phyloP scores from a whole-genome alignment of 2,888 invertebrate species.

The Drosophila mettleri region DNA sequence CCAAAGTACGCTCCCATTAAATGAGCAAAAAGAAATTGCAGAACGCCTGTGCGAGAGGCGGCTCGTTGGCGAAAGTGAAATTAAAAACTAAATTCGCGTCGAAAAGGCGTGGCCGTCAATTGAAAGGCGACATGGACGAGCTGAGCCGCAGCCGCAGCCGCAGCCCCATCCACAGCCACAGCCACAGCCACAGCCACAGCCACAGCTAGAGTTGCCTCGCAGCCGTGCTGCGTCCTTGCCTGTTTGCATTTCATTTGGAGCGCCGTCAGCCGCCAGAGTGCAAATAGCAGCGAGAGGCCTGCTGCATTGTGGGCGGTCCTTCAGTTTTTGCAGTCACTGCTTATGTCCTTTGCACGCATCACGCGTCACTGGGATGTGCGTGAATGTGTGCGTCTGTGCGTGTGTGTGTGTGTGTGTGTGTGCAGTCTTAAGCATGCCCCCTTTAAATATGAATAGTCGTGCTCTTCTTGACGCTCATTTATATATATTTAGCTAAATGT shows the following conservation, averaged over 20 bases:
- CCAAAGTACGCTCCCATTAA: constrained; percentile 60
- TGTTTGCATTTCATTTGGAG: constrained; percentile 41
- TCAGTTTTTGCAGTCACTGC: constrained; percentile 73
- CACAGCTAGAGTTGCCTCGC: constrained; percentile 11
- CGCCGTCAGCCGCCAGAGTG: constrained; percentile 35
- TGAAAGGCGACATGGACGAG: constrained; percentile 43
- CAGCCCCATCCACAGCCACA: background rate
- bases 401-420: background rate
- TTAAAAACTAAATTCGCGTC: constrained; percentile 67
- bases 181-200: background rate
- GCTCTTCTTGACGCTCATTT: constrained; percentile 42
- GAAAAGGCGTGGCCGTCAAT: constrained; percentile 69
- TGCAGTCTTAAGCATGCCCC: constrained; percentile 55
- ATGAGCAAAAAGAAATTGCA: constrained; percentile 59
- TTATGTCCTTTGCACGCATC: constrained; percentile 61
- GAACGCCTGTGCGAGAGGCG: background rate
- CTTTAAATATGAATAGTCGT: constrained; percentile 32
- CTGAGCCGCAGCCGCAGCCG: background rate
- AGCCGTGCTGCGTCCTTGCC: constrained; percentile 21
- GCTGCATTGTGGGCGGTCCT: constrained; percentile 41
- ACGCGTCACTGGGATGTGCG: constrained; percentile 17
- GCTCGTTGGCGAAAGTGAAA: constrained; percentile 64
- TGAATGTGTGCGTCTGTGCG: constrained; percentile 24
- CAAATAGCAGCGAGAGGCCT: constrained; percentile 36
- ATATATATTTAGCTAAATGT: background rate